Evolutionary conservation across 2,888 invertebrate species (phyloP).

Genomic region (Leptinotarsa juncta): DNA sequence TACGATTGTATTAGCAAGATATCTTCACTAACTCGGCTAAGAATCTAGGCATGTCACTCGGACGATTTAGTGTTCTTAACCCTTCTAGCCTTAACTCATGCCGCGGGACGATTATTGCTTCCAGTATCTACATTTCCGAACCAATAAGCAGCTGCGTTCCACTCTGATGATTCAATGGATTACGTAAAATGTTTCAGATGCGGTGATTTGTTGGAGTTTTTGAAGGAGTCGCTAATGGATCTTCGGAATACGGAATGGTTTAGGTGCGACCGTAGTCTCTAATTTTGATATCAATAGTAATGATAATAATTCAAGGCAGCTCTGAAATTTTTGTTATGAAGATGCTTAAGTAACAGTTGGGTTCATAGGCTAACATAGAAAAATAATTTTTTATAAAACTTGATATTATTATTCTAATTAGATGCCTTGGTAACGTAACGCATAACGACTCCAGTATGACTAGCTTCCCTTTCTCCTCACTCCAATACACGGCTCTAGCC

Average conservation of each 20-base stretch:
- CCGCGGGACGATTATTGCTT: conserved; percentile 54
- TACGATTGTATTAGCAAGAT: conserved; percentile 59
- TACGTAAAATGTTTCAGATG: conserved; percentile 20
- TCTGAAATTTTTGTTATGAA: too few relatives aligned
- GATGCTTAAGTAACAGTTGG: too few relatives aligned
- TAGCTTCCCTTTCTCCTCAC: too few relatives aligned
- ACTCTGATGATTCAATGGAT: conserved; percentile 46
- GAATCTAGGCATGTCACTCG: conserved; percentile 58
- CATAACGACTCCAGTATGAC: too few relatives aligned
- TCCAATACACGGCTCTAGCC: too few relatives aligned
- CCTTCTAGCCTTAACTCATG: conserved; percentile 54
- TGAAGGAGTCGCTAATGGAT: conserved; percentile 18
- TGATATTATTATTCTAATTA: too few relatives aligned
- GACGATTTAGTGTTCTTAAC: conserved; percentile 61
- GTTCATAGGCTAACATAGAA: too few relatives aligned
- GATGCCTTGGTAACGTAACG: too few relatives aligned
- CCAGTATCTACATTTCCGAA: conserved; percentile 58
- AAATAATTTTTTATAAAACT: too few relatives aligned
- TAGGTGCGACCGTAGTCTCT: background rate
- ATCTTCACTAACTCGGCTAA: conserved; percentile 59
- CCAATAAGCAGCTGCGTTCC: conserved; percentile 59
- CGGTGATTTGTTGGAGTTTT: conserved; percentile 12
- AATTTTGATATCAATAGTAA: background rate
- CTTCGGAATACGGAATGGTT: background rate
- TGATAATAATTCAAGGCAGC: too few relatives aligned